phyloP scores from a whole-genome alignment of 1,140 invertebrate genomes.

The Pachypsylla venusta region DNA sequence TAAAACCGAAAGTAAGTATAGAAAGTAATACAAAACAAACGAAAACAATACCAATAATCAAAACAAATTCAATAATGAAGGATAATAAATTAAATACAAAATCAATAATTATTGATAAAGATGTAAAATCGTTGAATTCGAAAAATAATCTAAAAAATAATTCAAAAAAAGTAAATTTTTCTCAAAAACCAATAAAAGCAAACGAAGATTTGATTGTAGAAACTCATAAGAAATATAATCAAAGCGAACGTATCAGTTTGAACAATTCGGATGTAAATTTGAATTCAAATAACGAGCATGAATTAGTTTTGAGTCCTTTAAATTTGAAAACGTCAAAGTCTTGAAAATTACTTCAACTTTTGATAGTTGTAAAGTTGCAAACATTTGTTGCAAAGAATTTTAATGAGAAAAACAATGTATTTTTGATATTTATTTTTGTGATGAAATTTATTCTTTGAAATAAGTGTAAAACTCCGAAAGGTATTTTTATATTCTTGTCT shows the following conservation, averaged over 20 bases:
- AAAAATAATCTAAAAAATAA: not conserved
- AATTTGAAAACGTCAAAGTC: constrained; percentile 4
- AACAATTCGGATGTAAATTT: not conserved
- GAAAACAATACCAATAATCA: not conserved
- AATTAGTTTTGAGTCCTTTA: not conserved
- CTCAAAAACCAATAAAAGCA: not conserved
- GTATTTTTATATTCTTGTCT: too few relatives aligned
- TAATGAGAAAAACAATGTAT: too few relatives aligned
- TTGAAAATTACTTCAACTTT: constrained; percentile 10
- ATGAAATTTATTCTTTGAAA: too few relatives aligned
- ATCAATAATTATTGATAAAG: not conserved
- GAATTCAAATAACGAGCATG: not conserved
- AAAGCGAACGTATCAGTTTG: not conserved
- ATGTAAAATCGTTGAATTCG: constrained; percentile 3
- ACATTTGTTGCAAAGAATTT: too few relatives aligned
- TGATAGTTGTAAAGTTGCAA: too few relatives aligned
- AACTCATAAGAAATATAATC: constrained; percentile 5
- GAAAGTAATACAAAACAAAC: not conserved
- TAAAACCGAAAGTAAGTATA: not conserved
- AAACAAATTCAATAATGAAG: constrained; percentile 7
- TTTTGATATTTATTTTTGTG: too few relatives aligned
- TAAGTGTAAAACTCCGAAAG: too few relatives aligned
- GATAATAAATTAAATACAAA: not conserved
- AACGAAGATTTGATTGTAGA: not conserved
- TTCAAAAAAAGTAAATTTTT: constrained; percentile 2